phyloP scores from a whole-genome alignment of 1,140 invertebrate species.

The Musca domestica region DNA sequence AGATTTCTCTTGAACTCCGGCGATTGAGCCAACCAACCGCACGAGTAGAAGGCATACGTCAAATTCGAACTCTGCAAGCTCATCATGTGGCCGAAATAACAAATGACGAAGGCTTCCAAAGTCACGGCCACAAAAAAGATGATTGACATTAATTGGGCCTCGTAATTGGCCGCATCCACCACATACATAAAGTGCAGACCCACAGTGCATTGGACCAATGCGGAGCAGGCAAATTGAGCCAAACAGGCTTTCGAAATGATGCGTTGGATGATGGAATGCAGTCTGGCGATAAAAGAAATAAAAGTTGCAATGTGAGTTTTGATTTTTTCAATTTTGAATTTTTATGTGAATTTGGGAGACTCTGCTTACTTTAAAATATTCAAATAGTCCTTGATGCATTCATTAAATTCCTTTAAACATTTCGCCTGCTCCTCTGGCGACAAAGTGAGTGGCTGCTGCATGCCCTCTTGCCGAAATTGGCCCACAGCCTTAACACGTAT shows the following conservation, averaged over 20 bases:
- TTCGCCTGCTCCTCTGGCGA: background rate
- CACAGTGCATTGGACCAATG: constrained; percentile 42
- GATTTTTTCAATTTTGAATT: too few relatives aligned
- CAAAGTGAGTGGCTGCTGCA: background rate
- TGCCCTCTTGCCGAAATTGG: background rate
- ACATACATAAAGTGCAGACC: constrained; percentile 43
- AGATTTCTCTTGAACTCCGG: constrained; percentile 33
- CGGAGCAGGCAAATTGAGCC: constrained; percentile 42
- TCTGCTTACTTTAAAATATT: constrained; percentile 30
- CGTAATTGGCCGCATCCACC: constrained; percentile 34
- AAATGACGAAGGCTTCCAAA: constrained; percentile 43
- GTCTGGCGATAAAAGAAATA: too few relatives aligned
- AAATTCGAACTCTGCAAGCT: constrained; percentile 35
- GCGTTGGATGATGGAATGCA: constrained; percentile 37
- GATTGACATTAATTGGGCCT: constrained; percentile 38
- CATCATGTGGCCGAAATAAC: constrained; percentile 43
- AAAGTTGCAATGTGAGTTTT: too few relatives aligned
- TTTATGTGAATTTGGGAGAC: too few relatives aligned
- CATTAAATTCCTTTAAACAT: constrained; percentile 26
- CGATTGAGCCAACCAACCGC: constrained; percentile 43
- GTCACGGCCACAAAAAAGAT: constrained; percentile 45
- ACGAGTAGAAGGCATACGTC: constrained; percentile 41
- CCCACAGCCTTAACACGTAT: constrained; percentile 36
- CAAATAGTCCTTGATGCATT: constrained; percentile 37
- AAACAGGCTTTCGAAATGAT: constrained; percentile 40